Evolutionary conservation across 2,888 invertebrate species (phyloP), one percentile per base, ranked within the genome.

Genomic region (Abscondita cerata): DNA sequence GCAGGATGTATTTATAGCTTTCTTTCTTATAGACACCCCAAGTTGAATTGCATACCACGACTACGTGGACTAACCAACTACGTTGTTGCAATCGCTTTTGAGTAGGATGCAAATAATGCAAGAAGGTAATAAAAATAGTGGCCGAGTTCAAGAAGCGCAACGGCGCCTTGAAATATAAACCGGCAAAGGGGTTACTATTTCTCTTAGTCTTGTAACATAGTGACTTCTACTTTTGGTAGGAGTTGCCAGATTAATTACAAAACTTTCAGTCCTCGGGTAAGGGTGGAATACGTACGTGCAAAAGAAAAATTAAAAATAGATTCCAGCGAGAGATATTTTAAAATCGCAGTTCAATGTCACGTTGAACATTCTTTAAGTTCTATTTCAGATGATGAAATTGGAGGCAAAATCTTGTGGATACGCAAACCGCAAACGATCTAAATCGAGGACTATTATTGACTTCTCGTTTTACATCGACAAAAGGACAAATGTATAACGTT

Each of bases 1-100:
- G 67, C 61, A 68, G 72, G 68, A 68, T 65, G 75, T 78, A 78
- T 78, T 77, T 78, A 78, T 78, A 78, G 78, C 71, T 67, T 69
- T 44, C 44, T 69, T 72, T 76, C 75, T 75, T 76, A n/a, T n/a
- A 72, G 75, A 72, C 74, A 74, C 73, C 74, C 73, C 71, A 70
- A 50, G 51, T 62, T 47, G 44, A 48, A 58, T 41, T 47, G 51
- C 60, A 16, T 44, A 44, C 44, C 44, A 44, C n/a, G n/a, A n/a
- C 40, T 55, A 53, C 48, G 59, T 59, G 63, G 63, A 25, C n/a
- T 25, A 25, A 46, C 52, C 51, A 48, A 60, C 60, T 60, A 55
- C 60, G 60, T 61, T 44, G 60, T 55, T 44, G 38, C 44, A 44
- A 18, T 44, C n/a, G 44, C 18, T 44, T 44, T 34, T 41, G 61